Percentiles rank a stretch among this genome's conserved stretches.
phyloP scores from a whole-genome alignment of 2,888 invertebrate genomes.

The Noctua pronuba region DNA sequence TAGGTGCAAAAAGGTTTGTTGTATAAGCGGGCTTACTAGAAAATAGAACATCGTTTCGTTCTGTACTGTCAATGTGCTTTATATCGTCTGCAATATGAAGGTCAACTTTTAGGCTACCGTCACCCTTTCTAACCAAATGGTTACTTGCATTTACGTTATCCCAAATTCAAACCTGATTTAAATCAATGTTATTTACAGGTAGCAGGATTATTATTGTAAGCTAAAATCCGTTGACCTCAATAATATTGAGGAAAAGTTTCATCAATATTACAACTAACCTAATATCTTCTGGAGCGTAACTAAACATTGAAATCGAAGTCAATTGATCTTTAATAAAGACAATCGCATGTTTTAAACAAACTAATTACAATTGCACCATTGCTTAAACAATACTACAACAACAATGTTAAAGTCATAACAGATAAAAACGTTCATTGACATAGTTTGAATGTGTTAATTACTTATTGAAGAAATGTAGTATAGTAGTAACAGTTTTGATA shows the following conservation, averaged over 20 bases:
- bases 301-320: slow-evolving; percentile 2
- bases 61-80: neutral
- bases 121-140: neutral
- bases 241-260: neutral
- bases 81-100: neutral
- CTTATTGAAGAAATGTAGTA: slow-evolving; percentile 26
- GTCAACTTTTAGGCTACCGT: too few species aligned
- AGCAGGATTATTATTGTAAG: neutral
- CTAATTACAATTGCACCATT: slow-evolving; percentile 36
- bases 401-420: slow-evolving; percentile 26
- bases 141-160: neutral
- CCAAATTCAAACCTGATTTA: neutral
- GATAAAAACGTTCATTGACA: slow-evolving; percentile 53
- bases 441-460: slow-evolving; percentile 42
- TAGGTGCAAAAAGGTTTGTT: slow-evolving; percentile 28
- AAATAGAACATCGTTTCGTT: slow-evolving; percentile 13
- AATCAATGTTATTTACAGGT: neutral
- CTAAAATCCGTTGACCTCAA: neutral
- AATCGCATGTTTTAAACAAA: slow-evolving; percentile 37
- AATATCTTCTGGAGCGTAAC: neutral
- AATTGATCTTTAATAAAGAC: slow-evolving; percentile 26
- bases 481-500: slow-evolving; percentile 11
- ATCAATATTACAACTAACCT: neutral
- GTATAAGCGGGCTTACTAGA: neutral
- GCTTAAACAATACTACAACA: slow-evolving; percentile 25